Evolutionary conservation across 1,140 invertebrate species (phyloP).

Genomic region (Meloidogyne chitwoodi): DNA sequence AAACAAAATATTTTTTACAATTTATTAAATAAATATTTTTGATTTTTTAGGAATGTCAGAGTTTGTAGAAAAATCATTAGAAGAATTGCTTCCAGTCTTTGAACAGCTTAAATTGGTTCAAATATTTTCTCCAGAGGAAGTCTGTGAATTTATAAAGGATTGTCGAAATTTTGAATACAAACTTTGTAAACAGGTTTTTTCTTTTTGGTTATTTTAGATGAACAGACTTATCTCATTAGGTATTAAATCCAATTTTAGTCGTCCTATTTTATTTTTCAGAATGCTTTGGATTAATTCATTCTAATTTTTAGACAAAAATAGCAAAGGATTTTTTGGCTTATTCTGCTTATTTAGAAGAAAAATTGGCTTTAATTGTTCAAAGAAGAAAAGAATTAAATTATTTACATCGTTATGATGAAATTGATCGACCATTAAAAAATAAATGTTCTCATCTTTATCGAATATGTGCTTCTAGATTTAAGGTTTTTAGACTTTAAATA

Average conservation of each 20-base stretch:
- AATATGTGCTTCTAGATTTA: conserved; percentile 10
- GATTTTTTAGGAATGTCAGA: not conserved
- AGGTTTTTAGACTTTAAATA: not conserved
- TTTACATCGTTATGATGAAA: conserved; percentile 16
- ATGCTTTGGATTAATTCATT: no score
- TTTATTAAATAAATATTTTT: not conserved
- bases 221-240: not conserved
- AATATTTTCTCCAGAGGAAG: not conserved
- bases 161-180: conserved; percentile 12
- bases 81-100: conserved; percentile 8
- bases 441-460: conserved; percentile 10
- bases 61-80: conserved; percentile 12
- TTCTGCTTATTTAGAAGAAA: conserved; percentile 9
- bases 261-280: no score
- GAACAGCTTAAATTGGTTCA: conserved; percentile 12
- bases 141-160: not conserved
- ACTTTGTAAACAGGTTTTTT: conserved; percentile 1
- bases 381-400: conserved; percentile 4
- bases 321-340: conserved; percentile 14
- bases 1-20: no score
- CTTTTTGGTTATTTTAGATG: not conserved
- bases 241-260: no score
- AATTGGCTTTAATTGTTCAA: not conserved
- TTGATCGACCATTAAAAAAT: conserved; percentile 11
- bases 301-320: conserved; percentile 9